Base-by-base conservation (phyloP, 2,797 vertebrate species). In the Carduelis carduelis region DNA sequence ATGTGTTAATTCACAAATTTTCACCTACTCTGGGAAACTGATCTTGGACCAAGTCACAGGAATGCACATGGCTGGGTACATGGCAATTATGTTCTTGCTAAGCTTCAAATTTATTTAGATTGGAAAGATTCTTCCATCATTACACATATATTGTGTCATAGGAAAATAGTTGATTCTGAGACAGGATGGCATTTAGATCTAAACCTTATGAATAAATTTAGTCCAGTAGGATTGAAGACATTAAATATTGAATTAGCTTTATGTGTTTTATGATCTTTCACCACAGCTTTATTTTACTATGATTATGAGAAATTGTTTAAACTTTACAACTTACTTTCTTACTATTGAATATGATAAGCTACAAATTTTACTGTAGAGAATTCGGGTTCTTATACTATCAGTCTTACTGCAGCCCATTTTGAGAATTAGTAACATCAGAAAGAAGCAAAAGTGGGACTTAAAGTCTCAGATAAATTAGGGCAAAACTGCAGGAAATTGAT, bases 391-490 rank as follows among this genome's bases (percentile, higher is more conserved):
- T 59, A 61, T 16, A 16, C 11, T 26, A 18, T n/a, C 37, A 60
- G 26, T 52, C 69, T 72, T 56, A 20, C 12, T 64, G 63, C 6
- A 3, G 9, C 27, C 53, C 1, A 0, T 26, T 46, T 4, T 64
- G 56, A 77, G 61, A 85, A 80, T 43, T 39, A 76, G 8, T 26
- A 74, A 69, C 10, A 24, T 30, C 49, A 65, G 35, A 93, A 82
- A 61, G 14, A 37, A 72, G 43, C 16, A 41, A 26, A 64, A 89
- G 32, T 13, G 9, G 16, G 47, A 79, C 16, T 55, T 82, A 12
- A 2, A 26, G 57, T 57, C 55, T 81, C n/a, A 60, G 26, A 79
- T 65, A 89, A 92, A 93, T 86, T 37, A 69, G 83, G 47, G n/a
- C 21, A 86, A 78, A 93, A 76, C 35, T 72, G n/a, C 18, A 6